Percentiles rank a stretch among this genome's conserved stretches.
Evolutionary conservation across 2,797 vertebrate genomes (phyloP).

Genomic region (Sebastes steindachneri): DNA sequence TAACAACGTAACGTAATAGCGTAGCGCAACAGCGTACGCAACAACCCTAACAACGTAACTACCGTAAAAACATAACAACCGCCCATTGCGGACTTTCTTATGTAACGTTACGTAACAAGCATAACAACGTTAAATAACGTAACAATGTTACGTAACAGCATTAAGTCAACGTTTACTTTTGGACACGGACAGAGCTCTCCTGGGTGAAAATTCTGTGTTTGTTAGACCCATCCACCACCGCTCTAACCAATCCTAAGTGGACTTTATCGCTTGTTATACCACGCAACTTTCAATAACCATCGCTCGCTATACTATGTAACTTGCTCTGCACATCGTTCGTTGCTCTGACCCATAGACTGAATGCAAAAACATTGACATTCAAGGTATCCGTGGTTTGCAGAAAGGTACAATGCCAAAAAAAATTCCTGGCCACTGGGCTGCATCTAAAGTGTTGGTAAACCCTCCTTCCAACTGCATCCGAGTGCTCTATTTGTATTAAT

Average conservation of each 20-base stretch:
- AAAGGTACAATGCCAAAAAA: neutral
- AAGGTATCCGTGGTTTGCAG: neutral
- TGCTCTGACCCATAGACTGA: neutral
- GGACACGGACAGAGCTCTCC: neutral
- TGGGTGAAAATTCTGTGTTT: neutral
- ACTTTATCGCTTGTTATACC: neutral
- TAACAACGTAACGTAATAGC: too few species aligned
- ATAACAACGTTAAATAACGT: too few species aligned
- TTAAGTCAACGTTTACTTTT: neutral
- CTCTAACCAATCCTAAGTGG: neutral
- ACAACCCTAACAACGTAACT: too few species aligned
- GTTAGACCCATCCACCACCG: too few species aligned
- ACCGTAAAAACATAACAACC: too few species aligned
- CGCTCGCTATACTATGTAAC: neutral
- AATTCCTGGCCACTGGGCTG: neutral
- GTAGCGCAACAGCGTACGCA: too few species aligned
- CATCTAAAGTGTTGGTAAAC: neutral
- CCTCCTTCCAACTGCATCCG: neutral
- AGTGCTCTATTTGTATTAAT: slow-evolving; percentile 17
- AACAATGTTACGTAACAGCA: too few species aligned
- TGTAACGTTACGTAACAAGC: too few species aligned
- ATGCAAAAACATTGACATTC: neutral
- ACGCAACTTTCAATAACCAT: neutral
- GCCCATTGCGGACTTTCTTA: too few species aligned
- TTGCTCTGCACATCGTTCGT: neutral